A percentile compares a stretch with the other conserved stretches of the same genome.
These are phyloP conservation scores for Myotis pilosus DNA, from an alignment of 2,797 vertebrate species.

Conservation along the genomic window DNA sequence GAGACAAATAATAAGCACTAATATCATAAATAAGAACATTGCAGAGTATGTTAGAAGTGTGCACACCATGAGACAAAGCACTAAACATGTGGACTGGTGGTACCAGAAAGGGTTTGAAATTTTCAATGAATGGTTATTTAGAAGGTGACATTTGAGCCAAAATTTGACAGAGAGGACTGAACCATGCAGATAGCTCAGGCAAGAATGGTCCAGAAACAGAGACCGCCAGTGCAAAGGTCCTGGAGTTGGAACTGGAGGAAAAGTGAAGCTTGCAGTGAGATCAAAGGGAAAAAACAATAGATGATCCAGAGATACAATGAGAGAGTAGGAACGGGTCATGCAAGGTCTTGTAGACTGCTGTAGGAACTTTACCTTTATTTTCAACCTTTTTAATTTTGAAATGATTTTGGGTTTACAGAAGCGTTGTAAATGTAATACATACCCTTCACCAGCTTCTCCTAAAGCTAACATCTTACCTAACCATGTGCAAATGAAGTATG, in stretches of 20 bases:
- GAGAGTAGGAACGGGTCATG: accelerated
- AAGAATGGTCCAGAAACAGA: background rate
- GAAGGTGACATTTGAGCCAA: background rate
- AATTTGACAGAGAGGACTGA: background rate
- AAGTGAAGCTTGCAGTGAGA: background rate
- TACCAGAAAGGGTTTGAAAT: background rate
- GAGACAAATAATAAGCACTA: background rate
- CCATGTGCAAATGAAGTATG: background rate
- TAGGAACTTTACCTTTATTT: background rate
- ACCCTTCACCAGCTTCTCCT: background rate
- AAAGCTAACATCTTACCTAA: background rate
- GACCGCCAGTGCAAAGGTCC: background rate
- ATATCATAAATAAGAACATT: accelerated
- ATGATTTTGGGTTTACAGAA: background rate
- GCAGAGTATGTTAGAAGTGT: background rate
- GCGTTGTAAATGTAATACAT: background rate
- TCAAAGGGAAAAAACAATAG: background rate
- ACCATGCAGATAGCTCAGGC: background rate
- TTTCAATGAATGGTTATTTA: background rate
- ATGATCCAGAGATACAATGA: background rate
- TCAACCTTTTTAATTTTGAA: background rate
- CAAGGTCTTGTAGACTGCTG: accelerated
- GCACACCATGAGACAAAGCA: background rate
- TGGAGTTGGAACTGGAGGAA: background rate
- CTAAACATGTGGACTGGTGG: background rate